phyloP scores from a whole-genome alignment of 2,797 vertebrate genomes.

The Emys orbicularis region DNA sequence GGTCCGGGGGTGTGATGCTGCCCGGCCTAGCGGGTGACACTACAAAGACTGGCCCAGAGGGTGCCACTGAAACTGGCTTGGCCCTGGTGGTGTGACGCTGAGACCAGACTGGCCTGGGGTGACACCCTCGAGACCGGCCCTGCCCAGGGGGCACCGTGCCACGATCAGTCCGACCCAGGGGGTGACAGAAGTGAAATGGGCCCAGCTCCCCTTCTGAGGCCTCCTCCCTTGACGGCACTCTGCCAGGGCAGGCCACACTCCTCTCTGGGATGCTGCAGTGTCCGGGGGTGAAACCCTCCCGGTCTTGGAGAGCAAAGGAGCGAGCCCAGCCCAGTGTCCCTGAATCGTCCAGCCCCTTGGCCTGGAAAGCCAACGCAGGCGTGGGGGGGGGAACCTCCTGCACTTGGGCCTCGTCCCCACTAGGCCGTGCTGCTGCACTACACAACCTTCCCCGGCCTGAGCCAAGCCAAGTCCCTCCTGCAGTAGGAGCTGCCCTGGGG shows the following conservation, averaged over 20 bases:
- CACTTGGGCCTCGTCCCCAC: neutral
- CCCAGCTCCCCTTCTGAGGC: neutral
- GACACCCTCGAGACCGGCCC: too few relatives aligned
- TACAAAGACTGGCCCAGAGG: too few relatives aligned
- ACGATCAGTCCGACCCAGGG: too few relatives aligned
- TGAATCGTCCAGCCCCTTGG: neutral
- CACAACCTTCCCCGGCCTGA: neutral
- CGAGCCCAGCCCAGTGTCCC: neutral
- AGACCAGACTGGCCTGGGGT: too few relatives aligned
- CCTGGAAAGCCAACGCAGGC: accelerated
- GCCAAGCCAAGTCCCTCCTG: neutral
- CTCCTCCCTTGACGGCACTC: neutral
- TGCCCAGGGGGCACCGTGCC: too few relatives aligned
- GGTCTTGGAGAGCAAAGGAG: neutral
- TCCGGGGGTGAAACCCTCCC: neutral
- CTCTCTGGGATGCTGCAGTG: neutral
- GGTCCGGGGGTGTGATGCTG: too few relatives aligned
- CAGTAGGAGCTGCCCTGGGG: neutral
- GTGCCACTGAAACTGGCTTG: too few relatives aligned
- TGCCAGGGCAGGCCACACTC: neutral
- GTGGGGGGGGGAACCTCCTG: neutral
- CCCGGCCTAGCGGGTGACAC: too few relatives aligned
- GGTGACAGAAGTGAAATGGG: neutral
- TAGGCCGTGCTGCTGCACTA: neutral
- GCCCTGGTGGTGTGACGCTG: too few relatives aligned